A percentile compares a stretch with the other conserved stretches of the same genome.
Evolutionary conservation across 2,113 vertebrate genomes (phyloP).

Genomic region (Gobiocypris rarus): DNA sequence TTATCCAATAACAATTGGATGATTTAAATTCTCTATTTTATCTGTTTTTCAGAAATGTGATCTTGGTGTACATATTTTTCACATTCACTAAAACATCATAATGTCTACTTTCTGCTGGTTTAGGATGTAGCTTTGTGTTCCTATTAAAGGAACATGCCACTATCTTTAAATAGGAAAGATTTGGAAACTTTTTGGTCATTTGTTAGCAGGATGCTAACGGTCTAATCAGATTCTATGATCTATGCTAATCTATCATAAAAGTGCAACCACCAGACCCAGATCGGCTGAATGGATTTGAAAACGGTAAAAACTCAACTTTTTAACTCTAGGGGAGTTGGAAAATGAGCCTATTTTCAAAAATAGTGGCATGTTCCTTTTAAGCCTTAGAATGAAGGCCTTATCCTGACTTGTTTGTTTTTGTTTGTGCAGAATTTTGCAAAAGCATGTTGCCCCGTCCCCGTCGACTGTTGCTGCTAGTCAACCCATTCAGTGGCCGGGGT

Average conservation of each 20-base stretch:
- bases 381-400: background rate
- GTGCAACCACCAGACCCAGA: no score
- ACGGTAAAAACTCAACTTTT: no score
- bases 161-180: no score
- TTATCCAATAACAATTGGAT: background rate
- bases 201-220: no score
- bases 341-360: no score
- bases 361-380: background rate
- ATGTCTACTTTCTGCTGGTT: background rate
- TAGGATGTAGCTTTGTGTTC: constrained; percentile 25
- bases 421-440: constrained; percentile 78
- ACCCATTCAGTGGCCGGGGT: constrained; percentile 87
- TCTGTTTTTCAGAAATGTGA: background rate
- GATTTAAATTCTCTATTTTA: background rate
- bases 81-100: background rate
- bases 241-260: no score
- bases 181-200: no score
- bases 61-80: constrained; percentile 8
- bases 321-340: no score
- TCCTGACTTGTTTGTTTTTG: background rate
- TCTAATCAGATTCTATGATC: no score
- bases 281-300: no score
- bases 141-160: background rate
- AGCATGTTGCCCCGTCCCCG: constrained; percentile 82
- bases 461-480: constrained; percentile 86